A percentile compares a stretch with the other conserved stretches of the same genome.
These are phyloP conservation scores for Mixornis gularis DNA, from an alignment of 2,113 vertebrate genomes.

Conservation along the genomic window DNA sequence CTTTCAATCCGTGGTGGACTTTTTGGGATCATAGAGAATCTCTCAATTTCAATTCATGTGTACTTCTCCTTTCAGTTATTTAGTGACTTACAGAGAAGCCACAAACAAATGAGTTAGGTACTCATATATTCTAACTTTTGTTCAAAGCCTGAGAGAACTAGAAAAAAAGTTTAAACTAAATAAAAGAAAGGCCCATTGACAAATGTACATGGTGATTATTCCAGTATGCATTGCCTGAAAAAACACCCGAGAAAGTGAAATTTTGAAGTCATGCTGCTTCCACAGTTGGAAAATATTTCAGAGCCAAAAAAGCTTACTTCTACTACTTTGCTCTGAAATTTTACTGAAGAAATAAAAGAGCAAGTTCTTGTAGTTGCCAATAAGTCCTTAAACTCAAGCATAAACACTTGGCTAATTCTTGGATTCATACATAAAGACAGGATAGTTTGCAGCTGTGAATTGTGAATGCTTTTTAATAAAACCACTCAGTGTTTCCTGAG, in stretches of 20 bases:
- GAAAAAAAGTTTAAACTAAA: not conserved
- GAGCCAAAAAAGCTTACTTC: not conserved
- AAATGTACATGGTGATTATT: not conserved
- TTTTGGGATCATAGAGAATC: not conserved
- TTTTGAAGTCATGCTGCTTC: not conserved
- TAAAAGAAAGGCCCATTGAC: not conserved
- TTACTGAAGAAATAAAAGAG: not conserved
- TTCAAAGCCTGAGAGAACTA: not conserved
- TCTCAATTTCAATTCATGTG: fast-evolving
- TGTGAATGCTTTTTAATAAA: not conserved
- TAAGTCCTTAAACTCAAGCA: not conserved
- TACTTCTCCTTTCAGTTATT: not conserved
- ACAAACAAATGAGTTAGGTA: not conserved
- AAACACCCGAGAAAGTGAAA: not conserved
- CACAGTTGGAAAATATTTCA: not conserved
- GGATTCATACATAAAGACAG: not conserved
- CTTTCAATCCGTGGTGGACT: not conserved
- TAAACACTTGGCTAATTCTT: conserved; percentile 1
- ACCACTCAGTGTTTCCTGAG: not conserved
- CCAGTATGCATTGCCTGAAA: not conserved
- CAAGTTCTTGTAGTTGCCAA: not conserved
- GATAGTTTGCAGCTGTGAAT: not conserved
- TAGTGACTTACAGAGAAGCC: not conserved
- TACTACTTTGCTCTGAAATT: not conserved
- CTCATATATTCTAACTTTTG: not conserved